Evolutionary conservation across 1,140 invertebrate species (phyloP).

Genomic region (Dinoponera quadriceps): DNA sequence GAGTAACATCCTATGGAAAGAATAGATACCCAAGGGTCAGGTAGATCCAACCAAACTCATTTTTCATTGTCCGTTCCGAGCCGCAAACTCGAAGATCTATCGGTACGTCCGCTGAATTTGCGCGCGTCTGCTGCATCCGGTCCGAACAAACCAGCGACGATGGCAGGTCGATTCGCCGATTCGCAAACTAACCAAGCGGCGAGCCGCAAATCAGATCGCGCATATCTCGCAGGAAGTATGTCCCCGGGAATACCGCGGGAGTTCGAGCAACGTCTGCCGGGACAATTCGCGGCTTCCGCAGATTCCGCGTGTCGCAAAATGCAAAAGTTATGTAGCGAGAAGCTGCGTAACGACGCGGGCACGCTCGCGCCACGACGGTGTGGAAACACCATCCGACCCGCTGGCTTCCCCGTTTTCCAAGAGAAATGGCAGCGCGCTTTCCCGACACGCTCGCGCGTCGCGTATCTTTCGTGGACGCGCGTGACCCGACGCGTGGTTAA

Average conservation of each 20-base stretch:
- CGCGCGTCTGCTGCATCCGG: not conserved
- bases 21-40: no score
- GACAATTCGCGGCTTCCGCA: slow-evolving; percentile 56
- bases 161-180: not conserved
- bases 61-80: no score
- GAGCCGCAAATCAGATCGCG: slow-evolving; percentile 51
- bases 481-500: slow-evolving; percentile 52
- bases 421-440: slow-evolving; percentile 18
- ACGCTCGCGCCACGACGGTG: not conserved
- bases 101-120: no score
- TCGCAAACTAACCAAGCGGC: slow-evolving; percentile 11
- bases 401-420: not conserved
- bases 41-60: no score
- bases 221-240: slow-evolving; percentile 38
- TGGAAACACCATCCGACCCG: slow-evolving; percentile 1
- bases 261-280: slow-evolving; percentile 50
- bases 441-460: not conserved
- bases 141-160: not conserved
- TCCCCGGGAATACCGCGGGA: slow-evolving; percentile 5
- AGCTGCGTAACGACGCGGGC: slow-evolving; percentile 27
- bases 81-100: no score
- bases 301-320: slow-evolving; percentile 54
- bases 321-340: slow-evolving; percentile 60
- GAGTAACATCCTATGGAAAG: no score
- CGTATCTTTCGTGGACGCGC: slow-evolving; percentile 37